These are phyloP conservation scores for Clytia hemisphaerica DNA, from an alignment of 30 jellyfish, hydroid and myxozoan genomes.

Conservation along the genomic window DNA sequence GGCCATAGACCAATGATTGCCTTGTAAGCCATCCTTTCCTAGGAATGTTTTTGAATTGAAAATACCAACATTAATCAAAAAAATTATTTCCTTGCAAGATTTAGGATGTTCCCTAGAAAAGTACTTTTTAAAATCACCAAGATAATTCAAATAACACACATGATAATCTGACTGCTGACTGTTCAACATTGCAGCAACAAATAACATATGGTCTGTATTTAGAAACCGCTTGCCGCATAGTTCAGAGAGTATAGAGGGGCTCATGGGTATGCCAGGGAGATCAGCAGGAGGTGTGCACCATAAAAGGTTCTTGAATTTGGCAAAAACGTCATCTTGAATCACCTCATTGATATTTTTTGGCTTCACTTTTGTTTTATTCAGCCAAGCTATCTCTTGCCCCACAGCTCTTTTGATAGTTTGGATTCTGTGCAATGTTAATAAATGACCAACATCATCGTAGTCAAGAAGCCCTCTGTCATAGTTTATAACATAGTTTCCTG, in stretches of 20 bases:
- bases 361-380: not conserved
- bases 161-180: not conserved
- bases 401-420: slow-evolving; percentile 8
- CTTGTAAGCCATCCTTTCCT: slow-evolving; percentile 25
- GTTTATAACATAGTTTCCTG: slow-evolving; percentile 5
- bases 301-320: not conserved
- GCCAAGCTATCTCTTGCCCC: slow-evolving; percentile 21
- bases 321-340: too few relatives aligned
- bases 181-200: slow-evolving; percentile 1
- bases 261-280: not conserved
- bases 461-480: slow-evolving; percentile 6
- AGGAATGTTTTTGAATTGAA: not conserved
- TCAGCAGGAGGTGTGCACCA: slow-evolving; percentile 5
- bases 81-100: not conserved
- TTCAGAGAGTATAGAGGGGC: slow-evolving; percentile 9
- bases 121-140: not conserved
- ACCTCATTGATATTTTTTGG: slow-evolving; percentile 14
- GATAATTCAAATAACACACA: slow-evolving; percentile 8
- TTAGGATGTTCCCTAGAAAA: not conserved
- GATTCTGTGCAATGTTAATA: slow-evolving; percentile 14
- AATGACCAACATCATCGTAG: slow-evolving; percentile 7
- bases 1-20: slow-evolving; percentile 19
- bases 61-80: slow-evolving; percentile 14
- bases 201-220: not conserved
- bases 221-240: slow-evolving; percentile 14